These are phyloP conservation scores for Bolinopsis microptera DNA, from an alignment of 37 sponge, comb jelly and placozoan genomes.

Conservation along the genomic window DNA sequence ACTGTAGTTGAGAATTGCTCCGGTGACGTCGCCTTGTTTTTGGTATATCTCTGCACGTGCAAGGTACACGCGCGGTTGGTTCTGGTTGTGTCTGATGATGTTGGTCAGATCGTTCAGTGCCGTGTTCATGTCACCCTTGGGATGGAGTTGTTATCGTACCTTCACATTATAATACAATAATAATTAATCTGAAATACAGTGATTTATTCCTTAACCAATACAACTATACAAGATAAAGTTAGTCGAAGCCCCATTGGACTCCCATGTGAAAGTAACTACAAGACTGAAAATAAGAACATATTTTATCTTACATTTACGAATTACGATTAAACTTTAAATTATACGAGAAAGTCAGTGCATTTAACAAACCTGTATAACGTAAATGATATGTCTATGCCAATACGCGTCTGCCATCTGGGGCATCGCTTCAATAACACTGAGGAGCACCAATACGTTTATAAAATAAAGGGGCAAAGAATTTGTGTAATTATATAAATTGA, in stretches of 20 bases:
- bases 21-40: slow-evolving; percentile 51
- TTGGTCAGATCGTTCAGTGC: slow-evolving; percentile 75
- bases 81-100: slow-evolving; percentile 72
- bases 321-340: too few relatives aligned
- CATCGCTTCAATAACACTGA: slow-evolving; percentile 69
- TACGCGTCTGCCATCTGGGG: slow-evolving; percentile 75
- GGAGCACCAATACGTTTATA: background rate
- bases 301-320: too few relatives aligned
- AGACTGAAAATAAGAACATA: too few relatives aligned
- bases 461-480: too few relatives aligned
- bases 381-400: slow-evolving; percentile 81
- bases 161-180: too few relatives aligned
- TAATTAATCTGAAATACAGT: too few relatives aligned
- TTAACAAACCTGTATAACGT: slow-evolving; percentile 69
- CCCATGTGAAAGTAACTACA: too few relatives aligned
- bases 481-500: too few relatives aligned
- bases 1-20: slow-evolving; percentile 63
- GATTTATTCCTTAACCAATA: background rate
- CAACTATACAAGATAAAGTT: too few relatives aligned
- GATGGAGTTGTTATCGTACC: too few relatives aligned
- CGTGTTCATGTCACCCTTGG: slow-evolving; percentile 20
- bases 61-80: slow-evolving; percentile 70
- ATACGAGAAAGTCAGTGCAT: too few relatives aligned
- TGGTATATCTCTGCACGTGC: slow-evolving; percentile 68
- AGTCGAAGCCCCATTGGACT: too few relatives aligned